Evolutionary conservation across 2,888 invertebrate species (phyloP), one percentile per base, ranked within the genome.

Genomic region (Nezara viridula): DNA sequence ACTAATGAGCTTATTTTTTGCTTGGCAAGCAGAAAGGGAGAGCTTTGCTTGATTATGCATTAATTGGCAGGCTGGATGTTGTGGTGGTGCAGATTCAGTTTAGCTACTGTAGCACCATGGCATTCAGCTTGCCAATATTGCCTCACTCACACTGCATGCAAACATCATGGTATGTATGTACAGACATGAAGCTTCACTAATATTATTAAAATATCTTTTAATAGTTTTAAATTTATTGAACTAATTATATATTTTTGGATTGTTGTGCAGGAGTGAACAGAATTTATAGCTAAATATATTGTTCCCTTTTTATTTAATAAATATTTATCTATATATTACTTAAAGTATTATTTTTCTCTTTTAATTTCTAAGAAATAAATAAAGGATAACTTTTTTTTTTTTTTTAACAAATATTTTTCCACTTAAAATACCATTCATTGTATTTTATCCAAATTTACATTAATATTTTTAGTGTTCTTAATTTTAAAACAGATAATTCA

Each of bases 21-120:
- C 90, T 90, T 90, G 89, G 90, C 89, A 89, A 90, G 89, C 89
- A 90, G 90, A 89, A 88, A 88, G 89, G 90, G 89, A 90, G 89
- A 90, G 91, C 91, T 90, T 90, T 90, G 91, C 90, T 91, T 90
- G 90, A 89, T 87, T 85, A 87, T 90, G 90, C 90, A 90, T 90
- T 90, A 50, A 89, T 90, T 92, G 94, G 94, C 93, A 95, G 94
- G 96, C 95, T 96, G 96, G 94, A 95, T 95, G 95, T 94, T 94
- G 95, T 96, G 96, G 93, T 94, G 92, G 94, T 95, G 94, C 94
- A 94, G 94, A 94, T 94, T 94, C 94, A 94, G 93, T 21, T 92
- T 92, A 92, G 92, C 92, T 92, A 92, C 93, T 95, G 96, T 96
- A 96, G 96, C 96, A 96, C 96, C 96, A 96, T 96, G 96, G 96